These are phyloP conservation scores for Ephialtes manifestator DNA, from an alignment of 2,888 invertebrate species.

Conservation along the genomic window DNA sequence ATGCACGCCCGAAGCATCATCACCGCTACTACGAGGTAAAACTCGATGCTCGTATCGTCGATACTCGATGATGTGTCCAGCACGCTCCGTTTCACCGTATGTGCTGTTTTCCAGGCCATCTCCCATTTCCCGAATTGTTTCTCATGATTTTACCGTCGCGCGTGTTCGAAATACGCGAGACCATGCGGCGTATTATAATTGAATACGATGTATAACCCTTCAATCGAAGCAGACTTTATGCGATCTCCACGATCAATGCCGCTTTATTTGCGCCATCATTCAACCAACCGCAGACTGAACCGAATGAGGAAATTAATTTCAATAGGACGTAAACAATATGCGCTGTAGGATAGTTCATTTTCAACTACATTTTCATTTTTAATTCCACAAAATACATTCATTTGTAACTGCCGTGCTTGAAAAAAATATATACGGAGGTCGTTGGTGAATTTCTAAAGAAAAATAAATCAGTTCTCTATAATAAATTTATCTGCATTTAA, in stretches of 20 bases:
- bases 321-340: not conserved
- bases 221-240: not conserved
- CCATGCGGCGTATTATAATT: not conserved
- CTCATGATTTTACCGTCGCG: conserved; percentile 45
- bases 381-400: too few species aligned
- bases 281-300: not conserved
- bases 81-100: conserved; percentile 54
- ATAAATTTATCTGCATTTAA: too few species aligned
- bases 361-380: too few species aligned
- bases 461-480: too few species aligned
- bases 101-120: conserved; percentile 57
- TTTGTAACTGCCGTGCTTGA: too few species aligned
- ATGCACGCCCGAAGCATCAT: conserved; percentile 13
- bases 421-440: too few species aligned
- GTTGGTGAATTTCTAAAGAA: too few species aligned
- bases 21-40: conserved; percentile 28
- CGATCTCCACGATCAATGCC: conserved; percentile 2
- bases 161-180: not conserved
- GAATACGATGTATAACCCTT: not conserved
- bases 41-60: conserved; percentile 44
- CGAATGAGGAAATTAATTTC: not conserved
- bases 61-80: conserved; percentile 62
- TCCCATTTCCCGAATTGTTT: conserved; percentile 56
- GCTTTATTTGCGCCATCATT: too few species aligned
- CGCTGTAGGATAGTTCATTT: not conserved